phyloP scores from a whole-genome alignment of 1,140 invertebrate genomes.

The Lamellibrachia luymesi region DNA sequence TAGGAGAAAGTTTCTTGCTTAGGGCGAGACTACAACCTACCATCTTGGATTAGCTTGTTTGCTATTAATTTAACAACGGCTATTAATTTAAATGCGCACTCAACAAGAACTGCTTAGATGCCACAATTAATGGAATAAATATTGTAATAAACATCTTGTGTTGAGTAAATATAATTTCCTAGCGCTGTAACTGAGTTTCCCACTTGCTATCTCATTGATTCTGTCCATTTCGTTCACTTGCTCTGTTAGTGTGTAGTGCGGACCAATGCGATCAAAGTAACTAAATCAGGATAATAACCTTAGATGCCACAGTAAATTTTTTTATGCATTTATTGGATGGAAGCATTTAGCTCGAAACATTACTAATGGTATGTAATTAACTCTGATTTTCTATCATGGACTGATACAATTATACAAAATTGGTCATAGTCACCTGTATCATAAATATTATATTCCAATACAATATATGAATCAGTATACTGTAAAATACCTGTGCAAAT shows the following conservation, averaged over 20 bases:
- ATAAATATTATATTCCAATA: too few relatives aligned
- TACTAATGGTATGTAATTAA: background rate
- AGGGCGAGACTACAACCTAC: background rate
- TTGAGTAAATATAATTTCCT: conserved; percentile 1
- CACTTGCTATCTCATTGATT: background rate
- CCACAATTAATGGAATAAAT: background rate
- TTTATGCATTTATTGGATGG: background rate
- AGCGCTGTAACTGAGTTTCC: background rate
- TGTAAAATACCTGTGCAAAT: too few relatives aligned
- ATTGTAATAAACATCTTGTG: background rate
- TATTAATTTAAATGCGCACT: background rate
- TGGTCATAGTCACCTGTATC: background rate
- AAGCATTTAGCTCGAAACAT: conserved; percentile 1
- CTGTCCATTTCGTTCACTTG: background rate
- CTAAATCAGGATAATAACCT: background rate
- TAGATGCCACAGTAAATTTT: background rate
- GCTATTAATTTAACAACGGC: background rate
- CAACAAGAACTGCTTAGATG: background rate
- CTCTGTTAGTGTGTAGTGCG: background rate
- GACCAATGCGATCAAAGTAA: background rate
- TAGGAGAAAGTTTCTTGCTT: background rate
- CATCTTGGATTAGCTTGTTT: background rate
- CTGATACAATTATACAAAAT: background rate
- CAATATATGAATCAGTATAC: too few relatives aligned
- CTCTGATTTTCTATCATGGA: background rate